Evolutionary conservation across 2,797 vertebrate species (phyloP).

Genomic region (Gastrophryne carolinensis): DNA sequence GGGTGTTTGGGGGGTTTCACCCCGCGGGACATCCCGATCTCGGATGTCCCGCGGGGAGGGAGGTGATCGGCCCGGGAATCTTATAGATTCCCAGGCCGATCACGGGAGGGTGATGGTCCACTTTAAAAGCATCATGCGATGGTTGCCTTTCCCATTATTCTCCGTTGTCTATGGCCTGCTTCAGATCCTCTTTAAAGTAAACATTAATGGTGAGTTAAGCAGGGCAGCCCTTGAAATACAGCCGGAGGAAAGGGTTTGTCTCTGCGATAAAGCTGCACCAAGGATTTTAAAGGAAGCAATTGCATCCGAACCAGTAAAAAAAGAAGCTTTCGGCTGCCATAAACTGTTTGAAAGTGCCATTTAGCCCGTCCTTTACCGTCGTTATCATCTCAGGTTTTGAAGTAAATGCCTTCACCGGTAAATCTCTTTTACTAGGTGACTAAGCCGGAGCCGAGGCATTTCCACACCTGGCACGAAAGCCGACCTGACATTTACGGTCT

Average conservation of each 20-base stretch:
- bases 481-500: slow-evolving; percentile 35
- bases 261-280: neutral
- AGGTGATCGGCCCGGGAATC: too few species aligned
- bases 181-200: too few species aligned
- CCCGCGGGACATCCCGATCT: too few species aligned
- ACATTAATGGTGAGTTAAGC: too few species aligned
- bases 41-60: too few species aligned
- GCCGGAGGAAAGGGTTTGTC: neutral
- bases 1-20: too few species aligned
- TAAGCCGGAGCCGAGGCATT: slow-evolving; percentile 12
- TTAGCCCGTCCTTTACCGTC: slow-evolving; percentile 4
- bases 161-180: too few species aligned
- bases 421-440: slow-evolving; percentile 47
- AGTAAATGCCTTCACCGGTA: slow-evolving; percentile 35
- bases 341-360: slow-evolving; percentile 9
- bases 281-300: slow-evolving; percentile 2
- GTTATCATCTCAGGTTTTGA: slow-evolving; percentile 27
- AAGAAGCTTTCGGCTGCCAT: neutral
- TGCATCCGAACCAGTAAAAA: neutral
- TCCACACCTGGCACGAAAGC: neutral
- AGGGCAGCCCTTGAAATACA: neutral
- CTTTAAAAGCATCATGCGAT: too few species aligned
- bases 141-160: too few species aligned
- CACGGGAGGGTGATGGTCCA: too few species aligned
- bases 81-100: too few species aligned